A percentile compares a stretch with the other conserved stretches of the same genome.
Conservation (phyloP, 2,888 invertebrate species). For the Apeira syringaria region DNA sequence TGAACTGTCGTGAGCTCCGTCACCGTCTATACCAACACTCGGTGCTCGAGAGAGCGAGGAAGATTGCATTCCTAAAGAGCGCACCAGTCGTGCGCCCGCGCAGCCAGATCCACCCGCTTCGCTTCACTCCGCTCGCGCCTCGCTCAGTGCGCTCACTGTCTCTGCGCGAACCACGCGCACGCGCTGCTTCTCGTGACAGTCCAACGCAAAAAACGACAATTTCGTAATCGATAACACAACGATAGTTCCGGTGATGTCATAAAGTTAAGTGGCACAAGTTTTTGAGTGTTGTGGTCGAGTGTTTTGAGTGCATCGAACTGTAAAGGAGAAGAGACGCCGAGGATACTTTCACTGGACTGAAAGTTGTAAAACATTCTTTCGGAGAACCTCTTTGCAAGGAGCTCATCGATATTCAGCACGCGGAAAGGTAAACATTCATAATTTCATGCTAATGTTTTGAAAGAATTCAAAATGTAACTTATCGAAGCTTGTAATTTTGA, state of each 20-base stretch:
- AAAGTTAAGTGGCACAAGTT: constrained; percentile 47
- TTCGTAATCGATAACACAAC: constrained; percentile 49
- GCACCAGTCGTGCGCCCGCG: constrained; percentile 35
- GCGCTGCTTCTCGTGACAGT: constrained; percentile 47
- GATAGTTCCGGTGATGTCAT: constrained; percentile 54
- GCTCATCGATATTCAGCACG: constrained; percentile 45
- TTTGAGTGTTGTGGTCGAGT: constrained; percentile 28
- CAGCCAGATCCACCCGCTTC: constrained; percentile 1
- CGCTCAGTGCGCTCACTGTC: constrained; percentile 36
- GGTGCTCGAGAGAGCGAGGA: constrained; percentile 68
- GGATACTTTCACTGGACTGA: constrained; percentile 83
- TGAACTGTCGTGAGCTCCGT: constrained; percentile 39
- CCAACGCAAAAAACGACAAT: constrained; percentile 48
- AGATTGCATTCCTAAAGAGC: constrained; percentile 72
- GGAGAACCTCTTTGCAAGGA: constrained; percentile 69
- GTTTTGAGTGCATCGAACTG: constrained; percentile 50
- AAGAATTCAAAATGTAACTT: background rate
- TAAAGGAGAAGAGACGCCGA: constrained; percentile 67
- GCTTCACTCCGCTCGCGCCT: too few species aligned
- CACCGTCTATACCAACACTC: constrained; percentile 8
- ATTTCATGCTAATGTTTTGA: background rate
- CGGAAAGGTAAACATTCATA: constrained; percentile 55
- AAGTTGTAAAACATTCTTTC: constrained; percentile 77
- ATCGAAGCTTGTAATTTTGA: too few species aligned
- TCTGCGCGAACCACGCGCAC: constrained; percentile 42